Evolutionary conservation across 2,888 invertebrate genomes (phyloP).

Genomic region (Epistrophella euchroma): DNA sequence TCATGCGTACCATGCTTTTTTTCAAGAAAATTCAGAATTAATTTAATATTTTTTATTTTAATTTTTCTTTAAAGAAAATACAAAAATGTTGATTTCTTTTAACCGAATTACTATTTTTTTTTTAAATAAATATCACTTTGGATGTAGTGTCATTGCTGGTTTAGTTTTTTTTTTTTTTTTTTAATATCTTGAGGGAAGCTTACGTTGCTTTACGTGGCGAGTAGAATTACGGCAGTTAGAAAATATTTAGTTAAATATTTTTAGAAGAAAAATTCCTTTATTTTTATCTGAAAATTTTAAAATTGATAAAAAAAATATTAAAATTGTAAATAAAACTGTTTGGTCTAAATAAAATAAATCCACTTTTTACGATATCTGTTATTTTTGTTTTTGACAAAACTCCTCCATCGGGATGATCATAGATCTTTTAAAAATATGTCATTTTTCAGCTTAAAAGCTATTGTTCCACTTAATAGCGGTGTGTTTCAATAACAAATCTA

Average conservation of each 20-base stretch:
- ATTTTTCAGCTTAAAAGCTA: too few species aligned
- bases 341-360: not conserved
- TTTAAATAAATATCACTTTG: constrained; percentile 29
- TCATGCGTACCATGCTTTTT: constrained; percentile 83
- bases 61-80: constrained; percentile 15
- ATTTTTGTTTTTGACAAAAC: too few species aligned
- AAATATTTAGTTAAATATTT: constrained; percentile 21
- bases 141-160: constrained; percentile 43
- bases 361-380: constrained; percentile 66
- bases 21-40: constrained; percentile 17
- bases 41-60: constrained; percentile 27
- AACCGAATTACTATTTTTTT: not conserved
- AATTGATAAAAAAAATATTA: constrained; percentile 23
- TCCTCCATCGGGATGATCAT: too few species aligned
- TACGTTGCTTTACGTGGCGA: constrained; percentile 67
- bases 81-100: constrained; percentile 58
- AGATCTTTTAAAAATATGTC: too few species aligned
- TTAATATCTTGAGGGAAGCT: constrained; percentile 11
- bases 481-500: too few species aligned
- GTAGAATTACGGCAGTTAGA: constrained; percentile 67
- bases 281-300: constrained; percentile 65
- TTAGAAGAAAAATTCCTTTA: constrained; percentile 29
- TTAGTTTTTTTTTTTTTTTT: constrained; percentile 13
- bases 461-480: too few species aligned
- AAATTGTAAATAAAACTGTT: not conserved